These are phyloP conservation scores for Nothobranchius kuhntae DNA, from an alignment of 2,113 vertebrate genomes.

Conservation along the genomic window DNA sequence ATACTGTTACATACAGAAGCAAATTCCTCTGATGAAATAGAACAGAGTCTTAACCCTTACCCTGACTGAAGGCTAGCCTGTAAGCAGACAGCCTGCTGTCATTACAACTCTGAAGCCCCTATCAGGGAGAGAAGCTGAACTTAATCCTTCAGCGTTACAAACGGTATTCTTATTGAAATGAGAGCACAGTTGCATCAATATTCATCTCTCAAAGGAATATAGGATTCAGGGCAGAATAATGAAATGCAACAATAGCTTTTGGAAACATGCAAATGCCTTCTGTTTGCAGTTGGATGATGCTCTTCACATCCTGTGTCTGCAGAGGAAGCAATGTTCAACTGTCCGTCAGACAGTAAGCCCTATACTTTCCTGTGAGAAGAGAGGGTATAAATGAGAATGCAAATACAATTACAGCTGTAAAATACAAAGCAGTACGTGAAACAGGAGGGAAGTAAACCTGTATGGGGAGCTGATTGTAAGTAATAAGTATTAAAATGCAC, in stretches of 20 bases:
- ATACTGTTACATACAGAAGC: not conserved
- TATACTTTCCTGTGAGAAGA: constrained; percentile 19
- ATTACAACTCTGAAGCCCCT: constrained; percentile 47
- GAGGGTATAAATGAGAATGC: constrained; percentile 53
- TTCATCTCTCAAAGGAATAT: constrained; percentile 59
- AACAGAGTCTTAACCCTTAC: too few relatives aligned
- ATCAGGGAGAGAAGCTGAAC: constrained; percentile 43
- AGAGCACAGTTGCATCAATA: constrained; percentile 57
- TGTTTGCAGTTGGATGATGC: constrained; percentile 60
- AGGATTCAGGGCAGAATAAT: constrained; percentile 57
- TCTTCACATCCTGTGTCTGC: constrained; percentile 59
- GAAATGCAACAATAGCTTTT: constrained; percentile 63
- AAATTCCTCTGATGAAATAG: too few relatives aligned
- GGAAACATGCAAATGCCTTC: constrained; percentile 66
- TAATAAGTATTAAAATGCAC: constrained; percentile 13
- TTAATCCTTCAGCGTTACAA: constrained; percentile 70
- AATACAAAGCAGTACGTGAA: constrained; percentile 43
- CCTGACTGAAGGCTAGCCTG: constrained; percentile 1
- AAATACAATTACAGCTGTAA: constrained; percentile 45
- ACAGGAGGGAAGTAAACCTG: constrained; percentile 48
- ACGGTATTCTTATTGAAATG: constrained; percentile 67
- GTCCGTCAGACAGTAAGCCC: constrained; percentile 38
- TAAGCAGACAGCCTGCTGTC: constrained; percentile 26
- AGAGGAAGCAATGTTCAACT: constrained; percentile 50
- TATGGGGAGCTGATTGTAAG: not conserved